Percentiles rank a stretch among this genome's conserved stretches.
Conservation (phyloP, 2,888 invertebrate genomes). For the Hofmannophila pseudospretella region DNA sequence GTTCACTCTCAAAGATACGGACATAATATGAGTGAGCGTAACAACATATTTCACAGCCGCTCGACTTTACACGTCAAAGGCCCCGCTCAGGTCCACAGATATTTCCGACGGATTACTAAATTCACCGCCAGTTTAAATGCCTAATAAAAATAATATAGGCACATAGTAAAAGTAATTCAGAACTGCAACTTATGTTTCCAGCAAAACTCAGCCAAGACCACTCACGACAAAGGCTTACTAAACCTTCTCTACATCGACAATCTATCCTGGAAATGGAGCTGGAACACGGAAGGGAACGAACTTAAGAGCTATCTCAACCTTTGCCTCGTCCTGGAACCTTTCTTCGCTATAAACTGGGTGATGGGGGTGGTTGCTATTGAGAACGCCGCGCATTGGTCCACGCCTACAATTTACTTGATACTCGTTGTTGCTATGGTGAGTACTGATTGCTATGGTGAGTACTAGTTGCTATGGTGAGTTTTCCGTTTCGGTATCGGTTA, state of each 20-base stretch:
- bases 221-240: slow-evolving; percentile 52
- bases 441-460: background rate
- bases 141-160: no score
- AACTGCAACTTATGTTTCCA: no score
- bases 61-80: no score
- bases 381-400: slow-evolving; percentile 80
- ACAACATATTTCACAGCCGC: no score
- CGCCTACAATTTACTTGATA: slow-evolving; percentile 78
- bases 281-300: slow-evolving; percentile 74
- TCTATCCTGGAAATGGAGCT: slow-evolving; percentile 64
- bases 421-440: slow-evolving; percentile 77
- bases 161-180: no score
- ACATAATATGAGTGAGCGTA: no score
- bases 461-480: background rate
- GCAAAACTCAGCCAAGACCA: slow-evolving; percentile 30
- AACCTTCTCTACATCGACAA: slow-evolving; percentile 68
- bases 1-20: no score
- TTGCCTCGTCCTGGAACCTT: slow-evolving; percentile 82
- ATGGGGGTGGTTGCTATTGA: slow-evolving; percentile 85
- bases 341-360: slow-evolving; percentile 85
- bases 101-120: no score
- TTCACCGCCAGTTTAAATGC: no score
- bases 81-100: no score
- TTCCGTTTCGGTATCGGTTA: no score
- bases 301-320: slow-evolving; percentile 79